Evolutionary conservation across 1,140 invertebrate genomes (phyloP), one percentile per base, ranked within the genome.

Genomic region (Drosophila oshimai): DNA sequence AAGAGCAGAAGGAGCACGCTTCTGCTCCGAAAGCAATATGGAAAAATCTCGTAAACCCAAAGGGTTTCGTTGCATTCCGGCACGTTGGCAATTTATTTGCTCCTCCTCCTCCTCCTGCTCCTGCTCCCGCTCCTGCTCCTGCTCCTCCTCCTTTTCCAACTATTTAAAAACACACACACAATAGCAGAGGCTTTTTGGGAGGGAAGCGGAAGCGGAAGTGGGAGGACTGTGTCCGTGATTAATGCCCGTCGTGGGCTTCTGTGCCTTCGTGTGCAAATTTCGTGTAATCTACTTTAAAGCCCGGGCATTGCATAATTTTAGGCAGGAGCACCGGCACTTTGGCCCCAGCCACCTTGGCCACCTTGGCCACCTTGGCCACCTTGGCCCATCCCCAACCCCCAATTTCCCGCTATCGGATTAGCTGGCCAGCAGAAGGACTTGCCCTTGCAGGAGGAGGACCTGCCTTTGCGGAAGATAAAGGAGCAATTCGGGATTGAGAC

Each of bases 251-350:
- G 81, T 87, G 80, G 80, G 80, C 81, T 87, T 84, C 79, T 87
- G 80, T 84, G 79, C 81, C 78, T 84, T 80, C 78, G 80, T 84
- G 79, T 72, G 67, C 81, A 75, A 87, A 86, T 86, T 78, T 86
- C 67, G 72, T 80, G 80, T 86, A 86, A 86, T 86, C 80, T 86
- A 86, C 80, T 86, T 86, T 86, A 87, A 86, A 80, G 81, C 81
- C 65, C 45, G 68, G 74, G 57, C 77, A 73, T 86, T 86, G 81
- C 81, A 86, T 86, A 86, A 86, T 86, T 86, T 83, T 62, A 70
- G 72, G 44, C 47, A 42, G 29, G 69, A 58, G 68, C 58, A 45
- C 12, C 53, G 13, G 12, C 15, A 22, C 15, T 49, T 45, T 28
- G 28, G 18, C 18, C 13, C n/a, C 26, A 10, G n/a, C 29, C 13